phyloP scores from a whole-genome alignment of 2,113 vertebrate genomes.

The Larimichthys crocea region DNA sequence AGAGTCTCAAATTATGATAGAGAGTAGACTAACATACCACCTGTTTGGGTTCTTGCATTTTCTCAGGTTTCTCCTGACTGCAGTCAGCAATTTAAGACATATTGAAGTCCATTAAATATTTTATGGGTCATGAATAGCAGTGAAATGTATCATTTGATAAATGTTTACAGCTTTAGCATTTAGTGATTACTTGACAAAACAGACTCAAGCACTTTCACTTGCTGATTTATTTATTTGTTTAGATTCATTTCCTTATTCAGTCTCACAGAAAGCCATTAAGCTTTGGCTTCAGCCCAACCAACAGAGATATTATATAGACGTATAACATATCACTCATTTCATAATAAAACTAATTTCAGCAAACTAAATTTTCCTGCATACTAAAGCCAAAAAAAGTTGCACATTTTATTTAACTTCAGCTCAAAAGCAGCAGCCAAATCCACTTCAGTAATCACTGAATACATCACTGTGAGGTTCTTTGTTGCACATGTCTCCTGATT shows the following conservation, averaged over 20 bases:
- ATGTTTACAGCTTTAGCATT: background rate
- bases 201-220: background rate
- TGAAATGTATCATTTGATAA: background rate
- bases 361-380: background rate
- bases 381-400: background rate
- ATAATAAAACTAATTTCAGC: conserved; percentile 1
- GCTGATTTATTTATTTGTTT: background rate
- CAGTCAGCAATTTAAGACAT: background rate
- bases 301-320: background rate
- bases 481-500: conserved; percentile 48
- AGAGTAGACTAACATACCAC: too few relatives aligned
- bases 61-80: too few relatives aligned
- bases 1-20: too few relatives aligned
- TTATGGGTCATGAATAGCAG: background rate
- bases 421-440: background rate
- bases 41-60: too few relatives aligned
- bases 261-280: background rate
- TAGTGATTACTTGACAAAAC: background rate
- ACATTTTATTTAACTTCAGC: conserved; percentile 15
- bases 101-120: background rate
- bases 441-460: conserved; percentile 29
- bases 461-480: conserved; percentile 37
- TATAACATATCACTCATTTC: background rate
- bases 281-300: background rate
- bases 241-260: background rate